Conservation (phyloP, 2,113 vertebrate genomes). For the Sphyrna mokarran region DNA sequence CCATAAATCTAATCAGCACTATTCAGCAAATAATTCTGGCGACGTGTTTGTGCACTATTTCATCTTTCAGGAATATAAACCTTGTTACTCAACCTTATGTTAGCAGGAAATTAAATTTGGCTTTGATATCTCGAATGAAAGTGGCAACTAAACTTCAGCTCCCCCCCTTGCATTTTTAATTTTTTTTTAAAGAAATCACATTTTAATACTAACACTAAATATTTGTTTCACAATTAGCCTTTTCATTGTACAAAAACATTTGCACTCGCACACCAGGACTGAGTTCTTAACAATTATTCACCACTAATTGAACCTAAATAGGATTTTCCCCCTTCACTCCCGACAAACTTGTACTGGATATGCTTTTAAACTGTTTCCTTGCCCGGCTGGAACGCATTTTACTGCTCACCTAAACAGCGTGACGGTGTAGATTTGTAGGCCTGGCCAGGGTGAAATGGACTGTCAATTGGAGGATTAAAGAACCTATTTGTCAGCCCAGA, state of each 20-base stretch:
- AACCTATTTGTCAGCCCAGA: neutral
- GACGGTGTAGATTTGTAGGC: neutral
- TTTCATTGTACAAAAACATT: neutral
- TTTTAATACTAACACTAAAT: neutral
- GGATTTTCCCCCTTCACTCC: neutral
- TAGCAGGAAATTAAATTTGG: neutral
- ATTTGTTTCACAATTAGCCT: neutral
- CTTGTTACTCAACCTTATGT: neutral
- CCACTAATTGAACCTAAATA: neutral
- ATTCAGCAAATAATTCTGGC: neutral
- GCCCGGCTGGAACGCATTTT: neutral
- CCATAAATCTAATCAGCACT: neutral
- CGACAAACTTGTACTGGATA: neutral
- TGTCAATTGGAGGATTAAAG: neutral
- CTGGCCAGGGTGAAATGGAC: neutral
- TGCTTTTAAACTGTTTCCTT: neutral
- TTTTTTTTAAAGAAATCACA: too few species aligned
- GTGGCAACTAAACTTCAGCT: neutral
- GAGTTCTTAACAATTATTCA: neutral
- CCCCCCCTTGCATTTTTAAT: too few species aligned
- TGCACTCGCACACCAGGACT: neutral
- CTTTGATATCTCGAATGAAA: neutral
- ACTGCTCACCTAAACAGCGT: neutral
- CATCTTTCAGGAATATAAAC: neutral
- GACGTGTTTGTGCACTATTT: neutral